Evolutionary conservation across 2,113 vertebrate genomes (phyloP).

Genomic region (Crotalus viridis): DNA sequence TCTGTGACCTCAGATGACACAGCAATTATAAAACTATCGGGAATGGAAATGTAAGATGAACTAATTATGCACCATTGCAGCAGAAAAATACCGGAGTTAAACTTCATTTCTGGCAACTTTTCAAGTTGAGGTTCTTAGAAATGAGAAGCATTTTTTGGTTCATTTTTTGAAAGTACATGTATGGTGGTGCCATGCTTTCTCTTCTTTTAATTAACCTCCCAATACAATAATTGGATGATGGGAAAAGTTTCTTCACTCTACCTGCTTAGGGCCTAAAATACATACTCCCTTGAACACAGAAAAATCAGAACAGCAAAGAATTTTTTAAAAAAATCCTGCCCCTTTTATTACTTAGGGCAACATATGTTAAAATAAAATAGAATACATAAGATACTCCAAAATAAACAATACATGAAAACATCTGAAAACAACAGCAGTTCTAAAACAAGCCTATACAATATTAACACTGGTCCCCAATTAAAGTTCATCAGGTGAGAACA

Average conservation of each 20-base stretch:
- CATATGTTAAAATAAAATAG: background rate
- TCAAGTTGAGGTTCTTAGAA: background rate
- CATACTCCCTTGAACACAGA: background rate
- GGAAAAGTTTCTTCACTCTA: background rate
- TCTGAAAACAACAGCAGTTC: background rate
- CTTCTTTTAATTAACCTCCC: background rate
- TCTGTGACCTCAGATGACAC: background rate
- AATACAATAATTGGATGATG: background rate
- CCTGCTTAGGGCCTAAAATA: background rate
- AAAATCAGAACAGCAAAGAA: background rate
- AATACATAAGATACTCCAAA: background rate
- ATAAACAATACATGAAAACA: background rate
- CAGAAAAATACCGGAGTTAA: background rate
- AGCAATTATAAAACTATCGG: background rate
- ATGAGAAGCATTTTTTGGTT: background rate
- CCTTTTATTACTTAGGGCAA: background rate
- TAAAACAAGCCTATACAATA: background rate
- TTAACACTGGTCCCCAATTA: background rate
- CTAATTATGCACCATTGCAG: background rate
- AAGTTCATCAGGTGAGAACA: background rate
- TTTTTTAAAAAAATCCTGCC: background rate
- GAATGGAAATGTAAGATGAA: conserved; percentile 1
- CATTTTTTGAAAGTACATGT: background rate
- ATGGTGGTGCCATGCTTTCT: background rate
- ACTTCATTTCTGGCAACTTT: background rate